Evolutionary conservation across 30 jellyfish, hydroid and myxozoan genomes (phyloP), one percentile per base, ranked within the genome.

Genomic region (Turritopsis dohrnii): DNA sequence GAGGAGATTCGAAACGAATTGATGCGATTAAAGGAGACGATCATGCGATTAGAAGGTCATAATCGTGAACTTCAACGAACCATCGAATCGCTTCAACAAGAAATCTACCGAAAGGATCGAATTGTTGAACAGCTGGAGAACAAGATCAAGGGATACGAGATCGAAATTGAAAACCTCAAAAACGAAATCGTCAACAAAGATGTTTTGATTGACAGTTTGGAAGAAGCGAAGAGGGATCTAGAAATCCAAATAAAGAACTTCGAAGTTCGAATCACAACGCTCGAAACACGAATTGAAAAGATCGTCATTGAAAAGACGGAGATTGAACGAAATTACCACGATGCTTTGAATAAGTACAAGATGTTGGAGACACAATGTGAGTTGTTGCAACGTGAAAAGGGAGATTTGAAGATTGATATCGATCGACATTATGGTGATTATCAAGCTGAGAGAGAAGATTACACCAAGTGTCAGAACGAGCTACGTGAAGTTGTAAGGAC

Each of bases 271-370:
- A 85, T 94, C 25, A 54, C 77, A n/a, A 86, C 60, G 8, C 82
- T 94, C 53, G 99, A 89, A 53, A 74, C 89, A 22, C 83, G 94
- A 80, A 89, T 89, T 28, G 99, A 94, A 87, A 94, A 94, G 85
- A 54, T 94, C 26, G 31, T 79, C 72, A 75, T 25, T 66, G 97
- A 94, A 53, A 89, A 86, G 79, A 28, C 96, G 21, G 97, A 85
- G 53, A 73, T 89, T 79, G 99, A 94, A 54, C 88, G 88, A 53
- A 91, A 86, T 72, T 83, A 82, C 75, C 99, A 94, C 41, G 66
- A 85, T 25, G 96, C 91, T 21, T 72, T 75, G 72, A 86, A 86
- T 88, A 81, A 79, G 30, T 71, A 82, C 29, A 30, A 54, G 76
- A 86, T 86, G 41, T 85, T 85, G 28, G 99, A 94, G 86, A 54